Conservation (phyloP, 2,797 vertebrate genomes). For the Leucoraja ocellata region DNA sequence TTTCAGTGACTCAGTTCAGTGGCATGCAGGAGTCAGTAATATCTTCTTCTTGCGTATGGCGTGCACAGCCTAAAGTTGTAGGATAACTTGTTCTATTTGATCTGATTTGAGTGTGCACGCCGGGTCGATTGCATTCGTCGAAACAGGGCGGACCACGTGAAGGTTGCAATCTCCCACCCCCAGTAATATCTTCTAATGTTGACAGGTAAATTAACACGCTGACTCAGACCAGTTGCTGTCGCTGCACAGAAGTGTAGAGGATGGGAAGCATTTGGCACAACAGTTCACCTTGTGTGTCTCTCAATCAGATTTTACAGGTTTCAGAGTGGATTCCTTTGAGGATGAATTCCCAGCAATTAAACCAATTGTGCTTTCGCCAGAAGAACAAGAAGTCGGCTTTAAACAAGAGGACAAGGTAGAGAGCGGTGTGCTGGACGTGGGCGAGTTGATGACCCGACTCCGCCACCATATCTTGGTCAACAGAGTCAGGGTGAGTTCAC, state of each 20-base stretch:
- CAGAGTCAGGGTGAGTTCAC: not conserved
- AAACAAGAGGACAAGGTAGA: not conserved
- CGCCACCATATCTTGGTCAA: slow-evolving; percentile 26
- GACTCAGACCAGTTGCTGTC: too few species aligned
- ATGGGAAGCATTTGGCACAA: not conserved
- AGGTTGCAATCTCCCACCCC: too few species aligned
- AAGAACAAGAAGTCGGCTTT: not conserved
- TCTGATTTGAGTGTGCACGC: too few species aligned
- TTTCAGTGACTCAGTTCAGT: too few species aligned
- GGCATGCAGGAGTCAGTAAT: too few species aligned
- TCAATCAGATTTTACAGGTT: not conserved
- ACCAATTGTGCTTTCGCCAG: not conserved
- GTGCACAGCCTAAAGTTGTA: too few species aligned
- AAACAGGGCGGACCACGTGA: too few species aligned
- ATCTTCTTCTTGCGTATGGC: too few species aligned
- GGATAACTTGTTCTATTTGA: too few species aligned
- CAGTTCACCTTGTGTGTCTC: not conserved
- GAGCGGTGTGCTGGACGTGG: not conserved
- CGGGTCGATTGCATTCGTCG: too few species aligned
- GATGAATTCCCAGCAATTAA: not conserved
- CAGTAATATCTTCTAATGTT: too few species aligned
- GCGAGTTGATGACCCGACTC: not conserved
- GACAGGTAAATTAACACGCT: too few species aligned
- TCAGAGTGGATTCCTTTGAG: slow-evolving; percentile 11
- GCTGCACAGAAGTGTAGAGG: not conserved